Conservation (phyloP, 2,888 invertebrate species). For the Lasius platythorax region DNA sequence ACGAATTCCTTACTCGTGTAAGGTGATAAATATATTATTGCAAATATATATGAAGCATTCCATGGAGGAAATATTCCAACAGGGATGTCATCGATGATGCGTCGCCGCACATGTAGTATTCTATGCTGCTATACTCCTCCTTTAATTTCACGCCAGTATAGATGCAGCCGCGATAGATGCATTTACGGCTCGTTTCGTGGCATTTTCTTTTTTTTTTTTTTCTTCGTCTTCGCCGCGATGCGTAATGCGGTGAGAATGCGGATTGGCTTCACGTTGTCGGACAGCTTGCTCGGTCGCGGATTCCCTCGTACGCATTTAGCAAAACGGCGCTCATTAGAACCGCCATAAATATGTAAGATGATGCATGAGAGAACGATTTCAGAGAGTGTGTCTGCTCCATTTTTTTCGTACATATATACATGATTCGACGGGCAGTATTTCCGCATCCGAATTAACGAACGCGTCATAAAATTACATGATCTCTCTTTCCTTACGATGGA, state of each 20-base stretch:
- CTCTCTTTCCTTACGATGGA: background rate
- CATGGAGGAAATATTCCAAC: background rate
- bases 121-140: constrained; percentile 48
- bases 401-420: constrained; percentile 4
- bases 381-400: constrained; percentile 7
- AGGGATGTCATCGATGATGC: background rate
- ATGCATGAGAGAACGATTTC: constrained; percentile 20
- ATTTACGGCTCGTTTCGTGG: constrained; percentile 75
- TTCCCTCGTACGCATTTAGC: constrained; percentile 21
- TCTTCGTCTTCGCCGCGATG: constrained; percentile 59
- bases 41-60: background rate
- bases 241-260: constrained; percentile 70
- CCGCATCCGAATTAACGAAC: constrained; percentile 19
- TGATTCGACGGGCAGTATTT: background rate
- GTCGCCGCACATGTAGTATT: background rate
- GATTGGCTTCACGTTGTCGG: constrained; percentile 71
- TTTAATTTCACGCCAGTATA: constrained; percentile 80
- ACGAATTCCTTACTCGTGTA: background rate
- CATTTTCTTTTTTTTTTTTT: constrained; percentile 40
- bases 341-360: constrained; percentile 38
- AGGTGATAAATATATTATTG: constrained; percentile 6
- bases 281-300: constrained; percentile 7
- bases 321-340: constrained; percentile 21
- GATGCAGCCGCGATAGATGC: constrained; percentile 72
- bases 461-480: constrained; percentile 26